Evolutionary conservation across 2,797 vertebrate species (phyloP), one percentile per base, ranked within the genome.

Genomic region (Gymnothorax javanicus): DNA sequence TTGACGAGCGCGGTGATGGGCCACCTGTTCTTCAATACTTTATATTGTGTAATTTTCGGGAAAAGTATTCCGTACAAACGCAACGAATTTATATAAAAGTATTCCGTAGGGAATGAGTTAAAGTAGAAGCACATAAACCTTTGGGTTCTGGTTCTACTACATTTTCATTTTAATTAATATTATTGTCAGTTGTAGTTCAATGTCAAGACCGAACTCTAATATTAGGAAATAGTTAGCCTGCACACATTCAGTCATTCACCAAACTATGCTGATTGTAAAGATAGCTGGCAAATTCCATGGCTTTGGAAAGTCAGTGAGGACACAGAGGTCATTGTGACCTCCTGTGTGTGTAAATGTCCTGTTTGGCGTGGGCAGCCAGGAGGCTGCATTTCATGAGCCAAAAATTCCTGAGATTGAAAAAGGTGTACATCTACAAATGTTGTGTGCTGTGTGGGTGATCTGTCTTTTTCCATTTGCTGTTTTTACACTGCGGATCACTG

Each of bases 361-460:
- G 33, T 23, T 57, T 54, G 17, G 73, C 71, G 2, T 50, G n/a
- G 77, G 87, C 88, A 83, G 84, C 86, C 82, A 86, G 87, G 27
- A 91, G 69, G 84, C 88, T 88, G 71, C 82, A 54, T 91, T 93
- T 92, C 90, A 90, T 85, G 83, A 82, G 75, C 85, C 87, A 54
- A 6, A 87, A 85, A 87, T 87, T 89, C 85, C 86, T 89, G 87
- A 89, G 12, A 90, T 85, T 85, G 89, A 88, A 13, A 27, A 81
- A 62, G 52, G 54, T 84, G 84, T 92, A 93, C 92, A 93, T 90
- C 89, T 93, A 88, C 91, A 94, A 92, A 90, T 93, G 91, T 82
- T 77, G 33, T 87, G 20, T 3, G 17, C 23, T 79, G 20, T 23
- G 20, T 23, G 77, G 54, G 17, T n/a, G 50, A 52, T 43, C 84